These are phyloP conservation scores for Epinotia nisella DNA, from an alignment of 2,888 invertebrate species.

Conservation along the genomic window DNA sequence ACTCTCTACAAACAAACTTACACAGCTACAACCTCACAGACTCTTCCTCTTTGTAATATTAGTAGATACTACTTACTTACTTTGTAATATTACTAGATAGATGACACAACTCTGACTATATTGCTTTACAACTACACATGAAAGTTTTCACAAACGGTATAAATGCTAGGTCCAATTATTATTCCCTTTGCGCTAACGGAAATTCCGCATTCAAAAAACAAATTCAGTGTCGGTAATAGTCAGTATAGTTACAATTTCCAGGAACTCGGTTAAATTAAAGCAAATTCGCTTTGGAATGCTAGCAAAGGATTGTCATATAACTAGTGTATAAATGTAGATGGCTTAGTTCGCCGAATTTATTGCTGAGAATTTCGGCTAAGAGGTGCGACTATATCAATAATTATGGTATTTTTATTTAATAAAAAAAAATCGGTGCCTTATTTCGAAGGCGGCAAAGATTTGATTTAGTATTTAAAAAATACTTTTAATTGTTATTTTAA, in stretches of 20 bases:
- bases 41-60: too few relatives aligned
- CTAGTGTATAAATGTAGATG: background rate
- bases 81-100: too few relatives aligned
- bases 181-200: constrained; percentile 7
- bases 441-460: too few relatives aligned
- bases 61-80: too few relatives aligned
- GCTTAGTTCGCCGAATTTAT: background rate
- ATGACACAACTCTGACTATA: too few relatives aligned
- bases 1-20: too few relatives aligned
- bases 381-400: background rate
- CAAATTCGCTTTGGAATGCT: constrained; percentile 1
- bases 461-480: too few relatives aligned
- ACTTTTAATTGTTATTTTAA: too few relatives aligned
- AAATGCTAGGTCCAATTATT: constrained; percentile 7
- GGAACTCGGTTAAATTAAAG: background rate
- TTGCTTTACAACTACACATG: too few relatives aligned
- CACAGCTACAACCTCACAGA: too few relatives aligned
- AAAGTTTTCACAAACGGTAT: background rate
- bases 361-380: background rate
- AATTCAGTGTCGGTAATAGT: background rate
- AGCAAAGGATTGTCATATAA: background rate
- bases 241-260: background rate
- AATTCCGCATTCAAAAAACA: constrained; percentile 21
- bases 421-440: too few relatives aligned
- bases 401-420: background rate